Evolutionary conservation across 2,888 invertebrate species (phyloP), one percentile per base, ranked within the genome.

Genomic region (Ichneumoninae sp.): DNA sequence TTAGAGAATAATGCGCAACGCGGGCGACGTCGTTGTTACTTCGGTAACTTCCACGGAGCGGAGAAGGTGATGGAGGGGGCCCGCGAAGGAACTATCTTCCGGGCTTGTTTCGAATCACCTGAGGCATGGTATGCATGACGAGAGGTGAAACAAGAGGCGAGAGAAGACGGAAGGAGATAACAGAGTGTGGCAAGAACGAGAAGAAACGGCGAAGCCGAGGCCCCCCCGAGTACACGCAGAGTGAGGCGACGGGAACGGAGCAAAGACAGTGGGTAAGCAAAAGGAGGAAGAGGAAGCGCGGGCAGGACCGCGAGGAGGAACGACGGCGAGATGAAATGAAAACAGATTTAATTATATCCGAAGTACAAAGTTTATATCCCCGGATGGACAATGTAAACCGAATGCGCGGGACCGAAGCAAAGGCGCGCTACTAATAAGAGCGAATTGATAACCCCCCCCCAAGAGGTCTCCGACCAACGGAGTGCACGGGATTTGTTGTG

Each of bases 341-440:
- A 85, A 85, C 69, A 80, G 78, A 84, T 84, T 84, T 83, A 57
- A 78, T 87, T 85, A 81, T 75, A 83, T 63, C 30, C 75, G 47
- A 65, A 33, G 76, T 57, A 79, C 33, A 83, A 84, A 83, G 74
- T 80, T 75, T 76, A 69, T 74, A 30, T 78, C 57, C 66, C 52
- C 40, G 65, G 60, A 47, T 70, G 69, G 74, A 83, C 66, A 68
- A 65, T 22, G 65, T 54, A 50, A 22, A 52, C 60, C 33, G 47
- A 63, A 63, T 63, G 60, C 70, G 54, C 36, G 19, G 57, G 57
- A 73, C 60, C 19, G 57, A 16, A 8, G 60, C 44, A 65, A 70
- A 70, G 19, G 40, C 13, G 40, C 16, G 30, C 47, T 60, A 50
- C 57, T 57, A 77, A 82, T 82, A 73, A 73, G 73, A 82, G 68